phyloP scores from a whole-genome alignment of 2,888 invertebrate genomes.

The Xanthia togata region DNA sequence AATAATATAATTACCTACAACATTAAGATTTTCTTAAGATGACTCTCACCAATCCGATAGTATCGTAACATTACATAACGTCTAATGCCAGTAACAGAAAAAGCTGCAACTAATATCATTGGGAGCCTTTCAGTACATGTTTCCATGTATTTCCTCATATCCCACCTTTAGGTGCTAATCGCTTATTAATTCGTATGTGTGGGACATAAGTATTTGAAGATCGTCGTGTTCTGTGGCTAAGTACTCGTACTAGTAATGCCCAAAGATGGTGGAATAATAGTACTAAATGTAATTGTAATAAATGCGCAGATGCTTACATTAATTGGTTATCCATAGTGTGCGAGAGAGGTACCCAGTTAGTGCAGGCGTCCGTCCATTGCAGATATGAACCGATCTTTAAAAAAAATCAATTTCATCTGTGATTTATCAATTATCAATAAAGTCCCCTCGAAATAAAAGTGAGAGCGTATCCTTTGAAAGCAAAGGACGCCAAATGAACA shows the following conservation, averaged over 20 bases:
- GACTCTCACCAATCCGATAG: not conserved
- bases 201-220: not conserved
- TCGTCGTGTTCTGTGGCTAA: not conserved
- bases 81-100: conserved; percentile 15
- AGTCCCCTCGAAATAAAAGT: not conserved
- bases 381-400: not conserved
- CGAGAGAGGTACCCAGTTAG: not conserved
- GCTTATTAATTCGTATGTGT: conserved; percentile 18
- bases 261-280: not conserved
- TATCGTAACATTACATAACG: not conserved
- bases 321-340: not conserved
- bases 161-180: conserved; percentile 44
- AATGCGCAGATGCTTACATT: not conserved
- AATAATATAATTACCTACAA: no score
- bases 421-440: not conserved
- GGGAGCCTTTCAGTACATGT: conserved; percentile 1
- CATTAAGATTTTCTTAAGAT: not conserved
- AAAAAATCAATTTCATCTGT: not conserved
- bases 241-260: no score
- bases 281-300: not conserved
- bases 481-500: not conserved
- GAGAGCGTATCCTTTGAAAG: not conserved
- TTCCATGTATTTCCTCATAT: conserved; percentile 25
- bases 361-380: not conserved
- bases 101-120: conserved; percentile 1